Evolutionary conservation across 2,113 vertebrate species (phyloP).

Genomic region (Morone saxatilis): DNA sequence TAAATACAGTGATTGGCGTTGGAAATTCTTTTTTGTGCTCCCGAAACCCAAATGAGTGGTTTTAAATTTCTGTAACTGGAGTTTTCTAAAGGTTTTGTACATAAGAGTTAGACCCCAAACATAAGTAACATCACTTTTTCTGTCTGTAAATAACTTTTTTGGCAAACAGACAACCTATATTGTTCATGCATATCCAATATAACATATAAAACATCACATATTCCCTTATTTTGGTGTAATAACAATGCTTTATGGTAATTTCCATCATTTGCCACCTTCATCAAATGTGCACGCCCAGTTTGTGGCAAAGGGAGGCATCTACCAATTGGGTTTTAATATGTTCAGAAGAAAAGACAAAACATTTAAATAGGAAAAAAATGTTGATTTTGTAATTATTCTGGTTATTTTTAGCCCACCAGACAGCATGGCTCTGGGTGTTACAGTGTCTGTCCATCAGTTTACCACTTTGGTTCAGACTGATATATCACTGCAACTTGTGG

Average conservation of each 20-base stretch:
- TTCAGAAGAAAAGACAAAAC: background rate
- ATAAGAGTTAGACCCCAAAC: background rate
- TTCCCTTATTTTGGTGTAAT: too few species aligned
- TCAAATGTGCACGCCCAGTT: background rate
- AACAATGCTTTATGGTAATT: too few species aligned
- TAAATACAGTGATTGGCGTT: background rate
- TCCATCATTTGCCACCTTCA: background rate
- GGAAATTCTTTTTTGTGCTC: background rate
- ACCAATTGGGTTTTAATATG: background rate
- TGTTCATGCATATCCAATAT: too few species aligned
- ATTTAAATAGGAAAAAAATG: background rate
- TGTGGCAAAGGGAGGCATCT: background rate
- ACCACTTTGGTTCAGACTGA: background rate
- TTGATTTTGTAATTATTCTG: background rate
- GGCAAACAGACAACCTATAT: too few species aligned
- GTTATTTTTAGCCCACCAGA: background rate
- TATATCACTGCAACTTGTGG: background rate
- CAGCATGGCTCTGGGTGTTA: background rate
- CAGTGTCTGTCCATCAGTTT: background rate
- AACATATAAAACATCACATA: too few species aligned
- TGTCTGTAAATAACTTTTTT: too few species aligned
- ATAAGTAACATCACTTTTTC: background rate
- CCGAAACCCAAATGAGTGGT: background rate
- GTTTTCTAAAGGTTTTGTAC: background rate
- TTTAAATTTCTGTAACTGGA: background rate